These are phyloP conservation scores for Noctilio leporinus DNA, from an alignment of 2,113 vertebrate species.

Conservation along the genomic window DNA sequence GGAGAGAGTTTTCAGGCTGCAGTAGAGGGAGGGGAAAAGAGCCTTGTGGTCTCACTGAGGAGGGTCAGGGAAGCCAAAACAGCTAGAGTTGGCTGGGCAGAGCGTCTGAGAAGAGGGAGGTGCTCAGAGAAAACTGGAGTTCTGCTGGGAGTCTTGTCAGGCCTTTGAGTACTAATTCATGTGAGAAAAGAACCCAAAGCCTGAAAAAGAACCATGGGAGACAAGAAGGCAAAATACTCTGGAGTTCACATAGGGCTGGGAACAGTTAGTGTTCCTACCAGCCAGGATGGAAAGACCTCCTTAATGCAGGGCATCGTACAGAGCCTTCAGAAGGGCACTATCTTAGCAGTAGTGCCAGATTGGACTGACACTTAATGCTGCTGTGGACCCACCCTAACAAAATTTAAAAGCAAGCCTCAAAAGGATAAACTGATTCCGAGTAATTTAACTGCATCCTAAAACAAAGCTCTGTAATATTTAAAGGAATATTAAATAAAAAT, in stretches of 20 bases:
- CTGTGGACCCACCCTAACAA: background rate
- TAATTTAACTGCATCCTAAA: background rate
- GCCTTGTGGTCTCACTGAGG: background rate
- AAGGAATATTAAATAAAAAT: background rate
- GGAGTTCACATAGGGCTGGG: background rate
- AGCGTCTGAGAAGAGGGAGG: background rate
- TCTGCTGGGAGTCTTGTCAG: background rate
- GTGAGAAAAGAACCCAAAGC: background rate
- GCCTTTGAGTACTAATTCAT: background rate
- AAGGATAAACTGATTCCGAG: background rate
- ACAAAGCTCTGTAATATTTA: slow-evolving; percentile 21
- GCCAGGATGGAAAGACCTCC: background rate
- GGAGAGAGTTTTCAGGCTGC: background rate
- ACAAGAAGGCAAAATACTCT: background rate
- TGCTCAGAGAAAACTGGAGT: background rate
- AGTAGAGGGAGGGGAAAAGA: background rate
- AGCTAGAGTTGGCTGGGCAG: background rate
- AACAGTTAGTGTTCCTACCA: background rate
- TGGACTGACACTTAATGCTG: background rate
- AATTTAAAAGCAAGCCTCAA: background rate
- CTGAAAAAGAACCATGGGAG: background rate
- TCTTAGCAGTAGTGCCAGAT: background rate
- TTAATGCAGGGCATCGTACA: background rate
- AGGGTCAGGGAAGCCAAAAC: background rate
- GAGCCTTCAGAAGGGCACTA: background rate